Base-by-base conservation (phyloP, 2,113 vertebrate species). In the Megalops atlanticus region DNA sequence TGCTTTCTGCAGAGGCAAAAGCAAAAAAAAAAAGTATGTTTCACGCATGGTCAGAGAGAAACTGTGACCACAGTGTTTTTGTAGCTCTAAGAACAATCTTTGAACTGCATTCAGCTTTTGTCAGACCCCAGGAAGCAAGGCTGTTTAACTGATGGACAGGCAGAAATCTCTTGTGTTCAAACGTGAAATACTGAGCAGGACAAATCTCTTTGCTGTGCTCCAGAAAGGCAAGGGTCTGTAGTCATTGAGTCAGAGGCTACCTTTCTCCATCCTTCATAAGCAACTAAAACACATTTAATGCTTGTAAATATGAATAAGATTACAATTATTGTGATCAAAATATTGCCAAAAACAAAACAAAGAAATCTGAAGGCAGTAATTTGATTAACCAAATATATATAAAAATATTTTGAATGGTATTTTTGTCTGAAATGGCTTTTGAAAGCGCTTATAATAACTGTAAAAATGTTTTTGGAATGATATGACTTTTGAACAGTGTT, bases 341-440 rank as follows among this genome's bases (percentile, higher is more conserved):
- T 64, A 64, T 64, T 64, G 58, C 58, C 58, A 64, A 64, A 64
- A 64, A n/a, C n/a, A 64, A 64, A 31, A 31, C n/a, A 31, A 27
- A n/a, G 31, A 5, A 8, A 64, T 27, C 58, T 11, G 58, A 64
- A 64, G 58, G 58, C 27, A 64, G 58, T 64, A 64, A 64, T 64
- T 64, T 64, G 58, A 31, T 21, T 27, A 64, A 64, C 58, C 58
- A 64, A 64, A 64, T 64, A 64, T 64, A 27, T 64, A 64, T 49
- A 31, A 64, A 64, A 31, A 31, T 10, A 10, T 27, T 31, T 11
- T 64, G 58, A 64, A 64, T 64, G 4, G 58, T 64, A 31, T 64
- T 64, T 64, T 31, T 64, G 4, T 64, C 24, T 64, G 18, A 58
- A n/a, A 58, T 18, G 3, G n/a, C 52, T 64, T 64, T 64, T 64